A percentile compares a stretch with the other conserved stretches of the same genome.
Evolutionary conservation across 1,140 invertebrate species (phyloP).

Genomic region (Trichonephila clavipes): DNA sequence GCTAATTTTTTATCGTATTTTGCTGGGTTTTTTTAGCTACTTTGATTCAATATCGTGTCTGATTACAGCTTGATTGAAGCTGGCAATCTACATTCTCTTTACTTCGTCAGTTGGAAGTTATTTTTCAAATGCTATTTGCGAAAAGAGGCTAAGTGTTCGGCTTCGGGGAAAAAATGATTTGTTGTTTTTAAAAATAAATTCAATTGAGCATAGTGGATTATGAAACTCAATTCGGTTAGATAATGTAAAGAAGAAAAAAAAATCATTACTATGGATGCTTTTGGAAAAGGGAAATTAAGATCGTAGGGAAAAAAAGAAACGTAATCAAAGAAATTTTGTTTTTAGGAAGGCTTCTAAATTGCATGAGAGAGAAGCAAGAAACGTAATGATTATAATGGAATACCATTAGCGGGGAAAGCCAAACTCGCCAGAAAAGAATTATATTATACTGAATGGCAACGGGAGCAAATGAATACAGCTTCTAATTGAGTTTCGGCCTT

Average conservation of each 20-base stretch:
- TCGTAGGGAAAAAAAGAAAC: not conserved
- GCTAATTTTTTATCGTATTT: not conserved
- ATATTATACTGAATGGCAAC: slow-evolving; percentile 22
- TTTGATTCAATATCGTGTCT: not conserved
- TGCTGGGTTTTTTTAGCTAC: not conserved
- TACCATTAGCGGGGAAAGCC: slow-evolving; percentile 41
- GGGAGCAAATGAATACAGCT: slow-evolving; percentile 18
- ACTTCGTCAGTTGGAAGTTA: not conserved
- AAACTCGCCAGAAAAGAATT: not conserved
- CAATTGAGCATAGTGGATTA: slow-evolving; percentile 8
- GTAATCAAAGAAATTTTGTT: slow-evolving; percentile 1
- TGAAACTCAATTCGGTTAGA: slow-evolving; percentile 28
- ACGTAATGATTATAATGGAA: slow-evolving; percentile 52
- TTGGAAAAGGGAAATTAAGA: not conserved
- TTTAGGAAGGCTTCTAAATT: not conserved
- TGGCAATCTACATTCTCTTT: not conserved
- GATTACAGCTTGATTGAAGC: not conserved
- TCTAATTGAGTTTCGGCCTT: slow-evolving; percentile 40
- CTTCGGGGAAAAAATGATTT: not conserved
- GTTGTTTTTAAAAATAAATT: slow-evolving; percentile 17
- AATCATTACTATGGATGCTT: not conserved
- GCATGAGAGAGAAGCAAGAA: not conserved
- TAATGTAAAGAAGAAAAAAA: not conserved
- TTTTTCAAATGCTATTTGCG: slow-evolving; percentile 1
- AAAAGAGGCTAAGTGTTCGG: not conserved